Evolutionary conservation across 2,797 vertebrate genomes (phyloP).

Genomic region (Vireo griseus): DNA sequence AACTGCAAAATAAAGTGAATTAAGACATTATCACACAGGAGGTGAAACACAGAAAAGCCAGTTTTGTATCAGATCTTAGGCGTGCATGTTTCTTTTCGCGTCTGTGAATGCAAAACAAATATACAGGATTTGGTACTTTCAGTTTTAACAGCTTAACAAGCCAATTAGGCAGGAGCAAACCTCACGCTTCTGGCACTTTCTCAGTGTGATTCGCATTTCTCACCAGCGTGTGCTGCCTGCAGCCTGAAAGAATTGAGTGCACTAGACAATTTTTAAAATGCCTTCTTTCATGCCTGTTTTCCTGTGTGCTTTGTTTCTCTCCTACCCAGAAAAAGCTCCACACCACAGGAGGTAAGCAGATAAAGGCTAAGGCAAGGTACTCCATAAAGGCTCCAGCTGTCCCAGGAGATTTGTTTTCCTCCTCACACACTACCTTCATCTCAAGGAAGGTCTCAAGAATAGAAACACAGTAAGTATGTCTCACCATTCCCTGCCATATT

Average conservation of each 20-base stretch:
- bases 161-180: constrained; percentile 11
- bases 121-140: not conserved
- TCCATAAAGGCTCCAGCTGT: constrained; percentile 47
- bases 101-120: not conserved
- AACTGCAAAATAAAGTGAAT: not conserved
- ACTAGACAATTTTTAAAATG: not conserved
- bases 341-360: constrained; percentile 51
- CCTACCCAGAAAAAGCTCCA: not conserved
- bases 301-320: not conserved
- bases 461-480: not conserved
- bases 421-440: not conserved
- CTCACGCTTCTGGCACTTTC: not conserved
- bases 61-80: not conserved
- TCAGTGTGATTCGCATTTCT: not conserved
- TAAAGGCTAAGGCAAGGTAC: not conserved
- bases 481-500: not conserved
- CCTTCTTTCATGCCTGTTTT: not conserved
- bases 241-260: not conserved
- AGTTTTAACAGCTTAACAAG: not conserved
- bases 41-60: not conserved
- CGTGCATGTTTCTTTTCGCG: rapidly evolving
- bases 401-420: constrained; percentile 41
- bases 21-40: not conserved
- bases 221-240: not conserved
- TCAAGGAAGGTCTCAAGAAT: not conserved